Evolutionary conservation across 2,888 invertebrate genomes (phyloP), one percentile per base, ranked within the genome.

Genomic region (Erannis defoliaria): DNA sequence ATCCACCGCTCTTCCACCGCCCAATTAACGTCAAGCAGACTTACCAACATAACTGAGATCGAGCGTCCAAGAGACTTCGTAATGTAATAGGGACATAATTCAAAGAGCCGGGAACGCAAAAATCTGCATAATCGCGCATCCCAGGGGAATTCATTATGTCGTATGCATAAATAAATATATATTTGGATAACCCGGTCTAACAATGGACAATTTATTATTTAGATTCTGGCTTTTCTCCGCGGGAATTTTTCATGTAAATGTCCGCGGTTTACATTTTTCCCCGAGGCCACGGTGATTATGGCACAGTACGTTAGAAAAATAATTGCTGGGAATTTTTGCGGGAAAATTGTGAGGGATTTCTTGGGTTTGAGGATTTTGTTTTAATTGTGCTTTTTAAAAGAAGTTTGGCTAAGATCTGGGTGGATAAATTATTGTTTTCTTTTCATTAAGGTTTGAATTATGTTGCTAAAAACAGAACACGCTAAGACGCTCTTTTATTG

Each of bases 121-220:
- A 86, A 86, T 86, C 80, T 86, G 80, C 86, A 86, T 87, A 87
- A 86, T 85, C 85, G 82, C 74, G 64, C 67, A 66, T 77, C 85
- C 81, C 80, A 46, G 57, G 79, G 77, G 86, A 87, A 87, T 89
- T 90, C 88, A 89, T 90, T 89, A 90, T 83, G 84, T 85, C 82
- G 85, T 87, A 86, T 85, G 84, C 85, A 86, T 88, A 88, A 87
- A 87, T 88, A 88, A 88, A 87, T 89, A 83, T 82, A 80, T 78
- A 82, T 82, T 81, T 81, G 81, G 82, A 82, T 83, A 84, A 84
- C 74, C 75, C 74, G 78, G 74, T 78, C 82, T 83, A 83, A 89
- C 87, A 88, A 90, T 90, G 83, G 85, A 89, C 88, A 90, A 90
- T 90, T 90, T 89, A 89, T 89, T 90, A 90, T 90, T 90, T 88